Conservation (phyloP, 2,797 vertebrate genomes). For the Coregonus sp. region DNA sequence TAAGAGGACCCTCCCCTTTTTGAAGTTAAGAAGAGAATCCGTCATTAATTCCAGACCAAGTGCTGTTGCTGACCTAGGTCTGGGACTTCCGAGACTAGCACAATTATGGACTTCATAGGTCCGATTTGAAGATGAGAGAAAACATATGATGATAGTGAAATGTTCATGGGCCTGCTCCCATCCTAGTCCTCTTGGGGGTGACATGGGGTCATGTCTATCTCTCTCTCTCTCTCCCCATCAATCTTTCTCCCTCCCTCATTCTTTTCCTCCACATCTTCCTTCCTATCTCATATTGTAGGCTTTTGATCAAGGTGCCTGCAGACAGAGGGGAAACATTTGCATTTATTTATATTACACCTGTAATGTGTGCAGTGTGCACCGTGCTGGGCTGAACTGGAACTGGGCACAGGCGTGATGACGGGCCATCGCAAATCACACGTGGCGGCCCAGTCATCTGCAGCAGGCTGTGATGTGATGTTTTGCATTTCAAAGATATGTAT, state of each 20-base stretch:
- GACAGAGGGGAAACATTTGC: constrained; percentile 68
- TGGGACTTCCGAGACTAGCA: too few relatives aligned
- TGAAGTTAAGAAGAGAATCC: too few relatives aligned
- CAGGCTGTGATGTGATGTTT: constrained; percentile 49
- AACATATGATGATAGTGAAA: background rate
- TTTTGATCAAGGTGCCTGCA: constrained; percentile 39
- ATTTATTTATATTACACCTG: constrained; percentile 68
- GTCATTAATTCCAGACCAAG: too few relatives aligned
- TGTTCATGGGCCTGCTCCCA: background rate
- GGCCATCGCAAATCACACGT: too few relatives aligned
- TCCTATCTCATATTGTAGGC: background rate
- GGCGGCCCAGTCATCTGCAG: constrained; percentile 52
- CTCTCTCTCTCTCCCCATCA: constrained; percentile 52
- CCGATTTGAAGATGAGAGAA: background rate
- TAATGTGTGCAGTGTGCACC: constrained; percentile 52
- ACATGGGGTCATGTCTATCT: constrained; percentile 37
- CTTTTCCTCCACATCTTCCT: constrained; percentile 15
- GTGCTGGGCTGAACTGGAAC: constrained; percentile 26
- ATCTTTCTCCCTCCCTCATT: constrained; percentile 36
- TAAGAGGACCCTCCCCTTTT: too few relatives aligned
- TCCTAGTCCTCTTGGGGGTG: constrained; percentile 38
- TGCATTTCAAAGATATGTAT: constrained; percentile 68
- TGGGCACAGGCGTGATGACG: too few relatives aligned
- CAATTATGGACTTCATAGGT: too few relatives aligned
- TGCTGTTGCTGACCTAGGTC: too few relatives aligned